These are phyloP conservation scores for Theropithecus gelada DNA, from an alignment of 2,113 vertebrate genomes.

Conservation along the genomic window DNA sequence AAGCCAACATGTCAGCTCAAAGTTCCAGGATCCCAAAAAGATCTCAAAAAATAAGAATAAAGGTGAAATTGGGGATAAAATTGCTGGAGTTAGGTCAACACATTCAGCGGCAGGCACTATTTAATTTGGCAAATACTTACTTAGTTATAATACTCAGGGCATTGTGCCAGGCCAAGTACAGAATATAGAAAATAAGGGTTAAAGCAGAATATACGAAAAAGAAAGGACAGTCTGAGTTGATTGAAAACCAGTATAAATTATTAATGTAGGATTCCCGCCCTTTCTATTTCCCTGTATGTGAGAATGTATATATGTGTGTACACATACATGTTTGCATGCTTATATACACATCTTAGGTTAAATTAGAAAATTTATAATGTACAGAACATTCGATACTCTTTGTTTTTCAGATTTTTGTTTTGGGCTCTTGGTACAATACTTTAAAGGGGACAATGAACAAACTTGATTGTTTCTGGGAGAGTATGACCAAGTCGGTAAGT, in stretches of 20 bases:
- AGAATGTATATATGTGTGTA: not conserved
- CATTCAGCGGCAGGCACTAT: slow-evolving; percentile 28
- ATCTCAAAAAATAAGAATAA: not conserved
- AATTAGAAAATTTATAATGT: not conserved
- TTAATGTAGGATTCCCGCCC: not conserved
- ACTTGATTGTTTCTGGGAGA: not conserved
- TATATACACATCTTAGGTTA: not conserved
- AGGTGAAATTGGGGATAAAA: not conserved
- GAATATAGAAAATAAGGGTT: slow-evolving; percentile 13
- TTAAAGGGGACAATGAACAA: slow-evolving; percentile 19
- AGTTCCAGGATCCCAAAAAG: not conserved
- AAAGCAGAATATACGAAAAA: not conserved
- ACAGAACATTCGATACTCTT: not conserved
- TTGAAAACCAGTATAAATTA: not conserved
- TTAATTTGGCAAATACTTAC: slow-evolving; percentile 42
- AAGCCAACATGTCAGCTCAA: not conserved
- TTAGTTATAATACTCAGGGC: slow-evolving; percentile 35
- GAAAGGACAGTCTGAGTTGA: not conserved
- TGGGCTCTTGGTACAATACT: not conserved
- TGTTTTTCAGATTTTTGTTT: not conserved
- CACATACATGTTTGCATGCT: not conserved
- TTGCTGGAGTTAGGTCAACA: not conserved
- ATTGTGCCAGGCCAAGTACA: not conserved
- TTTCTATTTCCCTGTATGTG: not conserved
- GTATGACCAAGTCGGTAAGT: not conserved